Evolutionary conservation across 1,140 invertebrate genomes (phyloP), one percentile per base, ranked within the genome.

Genomic region (Whitmania pigra): DNA sequence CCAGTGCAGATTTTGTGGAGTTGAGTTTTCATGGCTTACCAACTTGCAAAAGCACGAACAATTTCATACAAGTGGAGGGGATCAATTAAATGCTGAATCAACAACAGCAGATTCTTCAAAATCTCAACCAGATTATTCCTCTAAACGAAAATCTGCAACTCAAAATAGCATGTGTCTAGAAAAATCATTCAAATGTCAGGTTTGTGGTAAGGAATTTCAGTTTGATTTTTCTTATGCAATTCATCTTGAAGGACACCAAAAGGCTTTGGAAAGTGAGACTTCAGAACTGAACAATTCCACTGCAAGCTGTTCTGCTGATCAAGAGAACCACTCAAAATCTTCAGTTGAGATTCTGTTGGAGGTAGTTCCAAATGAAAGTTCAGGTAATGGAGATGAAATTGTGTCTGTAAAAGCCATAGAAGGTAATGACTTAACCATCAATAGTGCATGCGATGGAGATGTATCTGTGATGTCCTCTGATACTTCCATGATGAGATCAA

Each of bases 201-300:
- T 70, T 49, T 70, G 69, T 70, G 53, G 53, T 15, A 36, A 53
- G 31, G n/a, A 25, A 13, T 70, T 70, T 53, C 18, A 70, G n/a
- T 70, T 53, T 70, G 69, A 70, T 70, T 70, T 70, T 29, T 53
- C 31, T n/a, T 70, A 70, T 49, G 31, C n/a, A 53, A 53, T 49
- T 53, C 69, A 70, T 25, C 40, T 70, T 25, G 69, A 49, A 20
- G 69, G 31, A 70, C 69, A 70, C 49, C 22, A 63, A 22, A 63
- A 31, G 11, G 57, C 57, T 49, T 49, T 49, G 43, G 43, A 49
- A 63, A n/a, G 9, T 63, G 22, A 22, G 0, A 9, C 57, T 17
- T 22, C 57, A 25, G 22, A 22, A 17, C 57, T 13, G 18, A 63
- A 63, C 57, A 63, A 13, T 63, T 22, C 57, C 18, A 49, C 13